Evolutionary conservation across 2,797 vertebrate species (phyloP).

Genomic region (Gobio occitaniae): DNA sequence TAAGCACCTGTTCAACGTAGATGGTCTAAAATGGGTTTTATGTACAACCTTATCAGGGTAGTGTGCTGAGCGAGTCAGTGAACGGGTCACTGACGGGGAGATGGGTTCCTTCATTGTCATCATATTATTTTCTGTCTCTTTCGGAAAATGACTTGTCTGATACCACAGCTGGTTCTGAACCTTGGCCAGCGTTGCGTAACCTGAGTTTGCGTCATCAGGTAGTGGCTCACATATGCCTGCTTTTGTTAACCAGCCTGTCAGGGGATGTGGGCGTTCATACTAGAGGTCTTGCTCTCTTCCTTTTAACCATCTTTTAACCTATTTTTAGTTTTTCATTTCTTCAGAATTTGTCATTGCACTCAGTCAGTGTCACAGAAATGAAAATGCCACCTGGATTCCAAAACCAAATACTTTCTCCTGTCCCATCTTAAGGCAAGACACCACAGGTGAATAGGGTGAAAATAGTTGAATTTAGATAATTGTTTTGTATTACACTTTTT

Average conservation of each 20-base stretch:
- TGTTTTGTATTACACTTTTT: neutral
- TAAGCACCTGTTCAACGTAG: slow-evolving; percentile 24
- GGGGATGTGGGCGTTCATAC: slow-evolving; percentile 42
- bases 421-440: neutral
- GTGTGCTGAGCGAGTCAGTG: slow-evolving; percentile 49
- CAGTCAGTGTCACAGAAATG: slow-evolving; percentile 15
- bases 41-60: slow-evolving; percentile 23
- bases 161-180: slow-evolving; percentile 46
- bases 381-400: slow-evolving; percentile 15
- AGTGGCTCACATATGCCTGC: slow-evolving; percentile 33
- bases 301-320: slow-evolving; percentile 7
- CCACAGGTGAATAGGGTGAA: neutral
- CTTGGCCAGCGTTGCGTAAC: slow-evolving; percentile 53
- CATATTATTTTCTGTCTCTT: slow-evolving; percentile 26
- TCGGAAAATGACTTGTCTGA: slow-evolving; percentile 49
- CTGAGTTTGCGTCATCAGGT: slow-evolving; percentile 54
- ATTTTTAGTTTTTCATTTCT: slow-evolving; percentile 21
- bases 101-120: slow-evolving; percentile 32
- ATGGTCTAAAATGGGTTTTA: slow-evolving; percentile 29
- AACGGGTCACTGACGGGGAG: slow-evolving; percentile 28
- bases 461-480: neutral
- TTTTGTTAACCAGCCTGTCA: slow-evolving; percentile 48
- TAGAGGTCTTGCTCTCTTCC: slow-evolving; percentile 46
- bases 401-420: neutral
- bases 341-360: neutral